Percentiles rank a stretch among this genome's conserved stretches.
These are phyloP conservation scores for Dreissena rostriformis DNA, from an alignment of 1,140 invertebrate species.

Conservation along the genomic window DNA sequence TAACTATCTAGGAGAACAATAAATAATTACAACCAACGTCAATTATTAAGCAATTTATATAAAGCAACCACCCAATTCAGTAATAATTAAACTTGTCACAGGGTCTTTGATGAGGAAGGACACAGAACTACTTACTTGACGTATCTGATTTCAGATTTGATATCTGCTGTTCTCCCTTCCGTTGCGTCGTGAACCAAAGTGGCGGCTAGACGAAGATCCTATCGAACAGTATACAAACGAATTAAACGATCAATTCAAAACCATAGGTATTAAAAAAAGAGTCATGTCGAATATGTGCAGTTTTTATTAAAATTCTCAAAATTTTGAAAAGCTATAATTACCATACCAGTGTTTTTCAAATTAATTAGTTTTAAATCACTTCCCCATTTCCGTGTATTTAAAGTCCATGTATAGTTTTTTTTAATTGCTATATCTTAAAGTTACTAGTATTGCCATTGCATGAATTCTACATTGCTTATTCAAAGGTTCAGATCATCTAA, in stretches of 20 bases:
- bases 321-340: background rate
- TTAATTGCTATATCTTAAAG: too few relatives aligned
- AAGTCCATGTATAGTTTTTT: too few relatives aligned
- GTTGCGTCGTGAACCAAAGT: conserved; percentile 47
- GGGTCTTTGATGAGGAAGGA: too few relatives aligned
- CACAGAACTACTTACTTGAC: conserved; percentile 19
- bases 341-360: background rate
- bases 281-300: too few relatives aligned
- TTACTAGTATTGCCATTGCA: too few relatives aligned
- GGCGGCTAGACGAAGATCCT: conserved; percentile 38
- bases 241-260: background rate
- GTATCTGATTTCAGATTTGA: conserved; percentile 48
- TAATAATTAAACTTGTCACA: too few relatives aligned
- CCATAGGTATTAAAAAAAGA: background rate
- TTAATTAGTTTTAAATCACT: background rate
- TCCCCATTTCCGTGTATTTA: background rate
- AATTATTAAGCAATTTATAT: too few relatives aligned
- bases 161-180: conserved; percentile 42
- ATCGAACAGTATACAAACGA: background rate
- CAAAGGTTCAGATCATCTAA: too few relatives aligned
- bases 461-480: too few relatives aligned
- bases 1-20: too few relatives aligned
- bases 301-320: background rate
- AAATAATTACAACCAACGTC: too few relatives aligned
- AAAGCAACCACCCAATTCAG: too few relatives aligned